Evolutionary conservation across 1,140 invertebrate genomes (phyloP), one percentile per base, ranked within the genome.

Genomic region (Pectinophora gossypiella): DNA sequence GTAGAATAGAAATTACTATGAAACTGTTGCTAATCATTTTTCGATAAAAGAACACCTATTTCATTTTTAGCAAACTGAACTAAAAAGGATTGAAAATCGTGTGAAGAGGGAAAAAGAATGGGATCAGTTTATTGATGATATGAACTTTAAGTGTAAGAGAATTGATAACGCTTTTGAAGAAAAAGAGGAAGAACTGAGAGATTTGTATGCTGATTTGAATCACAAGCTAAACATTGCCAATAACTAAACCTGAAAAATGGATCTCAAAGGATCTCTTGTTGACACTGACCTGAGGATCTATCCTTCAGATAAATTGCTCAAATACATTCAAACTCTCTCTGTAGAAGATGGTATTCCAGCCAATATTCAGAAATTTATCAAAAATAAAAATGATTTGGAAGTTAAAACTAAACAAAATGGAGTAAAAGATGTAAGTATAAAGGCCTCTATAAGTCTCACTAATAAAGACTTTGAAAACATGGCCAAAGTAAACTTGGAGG

Each of bases 121-220:
- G 92, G 89, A 92, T 56, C 88, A 90, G 55, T 95, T 95, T 71
- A 90, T 94, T 69, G 92, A 92, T 89, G 92, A 94, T 88, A 92
- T 95, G 82, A 91, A 91, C 61, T 89, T 92, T 63, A 93, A 92
- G 58, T 95, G 92, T 78, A 81, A 90, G 59, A 90, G 91, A 74
- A 92, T 96, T 59, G 93, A 95, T 69, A 90, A 92, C 69, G 92
- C 92, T 19, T 95, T 95, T 87, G 90, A 91, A 64, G 91, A 94
- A 68, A 95, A 95, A 81, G 93, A 95, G 88, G 90, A 92, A 69
- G 92, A 95, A 87, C 82, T 95, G 3, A 89, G 90, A 59, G 90
- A 94, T 57, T 92, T 93, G 56, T 95, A 95, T 75, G 76, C 90
- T 27, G 92, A 95, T 68, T 78, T 95, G 38, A 93, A 95, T 77